These are phyloP conservation scores for Microcebus lehilahytsara DNA, from an alignment of 2,113 vertebrate genomes.

Conservation along the genomic window DNA sequence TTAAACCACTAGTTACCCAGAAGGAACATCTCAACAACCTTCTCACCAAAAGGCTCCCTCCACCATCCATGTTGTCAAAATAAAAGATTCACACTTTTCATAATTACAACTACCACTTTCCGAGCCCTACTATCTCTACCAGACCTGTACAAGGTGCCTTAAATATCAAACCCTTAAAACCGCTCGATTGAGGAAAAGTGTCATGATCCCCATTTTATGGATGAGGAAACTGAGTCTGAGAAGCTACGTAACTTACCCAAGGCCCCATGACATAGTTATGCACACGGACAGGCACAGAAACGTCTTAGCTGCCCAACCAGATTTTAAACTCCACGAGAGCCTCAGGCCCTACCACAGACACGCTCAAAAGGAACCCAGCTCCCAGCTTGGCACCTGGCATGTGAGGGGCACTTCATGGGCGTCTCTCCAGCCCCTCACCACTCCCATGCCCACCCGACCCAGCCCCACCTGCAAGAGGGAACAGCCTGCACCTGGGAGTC, in stretches of 20 bases:
- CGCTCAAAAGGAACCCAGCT: fast-evolving
- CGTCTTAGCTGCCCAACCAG: not conserved
- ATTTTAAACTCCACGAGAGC: not conserved
- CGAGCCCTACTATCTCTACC: not conserved
- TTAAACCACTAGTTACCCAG: not conserved
- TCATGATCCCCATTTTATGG: not conserved
- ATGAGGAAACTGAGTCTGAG: not conserved
- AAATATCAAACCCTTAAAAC: conserved; percentile 30
- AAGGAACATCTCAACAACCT: not conserved
- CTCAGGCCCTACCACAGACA: not conserved
- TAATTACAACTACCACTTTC: not conserved
- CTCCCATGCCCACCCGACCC: not conserved
- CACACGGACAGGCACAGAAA: not conserved
- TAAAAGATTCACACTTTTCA: not conserved
- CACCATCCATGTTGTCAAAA: not conserved
- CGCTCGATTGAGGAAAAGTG: not conserved
- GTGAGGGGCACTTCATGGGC: not conserved
- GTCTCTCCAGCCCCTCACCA: not conserved
- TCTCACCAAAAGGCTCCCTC: not conserved
- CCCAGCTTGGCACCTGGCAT: not conserved
- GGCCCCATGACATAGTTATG: not conserved
- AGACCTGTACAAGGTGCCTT: not conserved
- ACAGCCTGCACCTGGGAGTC: not conserved
- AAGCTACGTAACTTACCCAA: not conserved
- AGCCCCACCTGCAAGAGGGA: not conserved